A percentile compares a stretch with the other conserved stretches of the same genome.
These are phyloP conservation scores for Sphaeridia pumilis DNA, from an alignment of 2,888 invertebrate species.

Conservation along the genomic window DNA sequence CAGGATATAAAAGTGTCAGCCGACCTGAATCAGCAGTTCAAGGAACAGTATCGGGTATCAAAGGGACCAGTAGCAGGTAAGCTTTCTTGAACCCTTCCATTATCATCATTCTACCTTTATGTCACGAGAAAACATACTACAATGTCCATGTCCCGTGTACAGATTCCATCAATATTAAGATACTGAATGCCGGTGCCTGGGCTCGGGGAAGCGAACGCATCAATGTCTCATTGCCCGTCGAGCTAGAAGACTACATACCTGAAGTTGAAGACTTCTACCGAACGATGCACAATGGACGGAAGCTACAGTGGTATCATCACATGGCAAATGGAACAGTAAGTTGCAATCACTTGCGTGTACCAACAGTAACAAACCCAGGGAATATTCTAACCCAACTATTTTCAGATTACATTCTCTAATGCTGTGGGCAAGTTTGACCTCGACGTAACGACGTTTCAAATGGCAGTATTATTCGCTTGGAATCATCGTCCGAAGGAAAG, in stretches of 20 bases:
- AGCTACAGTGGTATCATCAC: slow-evolving; percentile 97
- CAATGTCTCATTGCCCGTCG: slow-evolving; percentile 88
- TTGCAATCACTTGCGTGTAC: slow-evolving; percentile 12
- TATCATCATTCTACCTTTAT: neutral
- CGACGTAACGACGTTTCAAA: slow-evolving; percentile 98
- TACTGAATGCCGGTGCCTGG: slow-evolving; percentile 98
- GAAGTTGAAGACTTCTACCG: slow-evolving; percentile 98
- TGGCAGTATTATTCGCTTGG: slow-evolving; percentile 98
- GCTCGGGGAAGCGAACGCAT: slow-evolving; percentile 87
- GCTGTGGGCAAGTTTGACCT: slow-evolving; percentile 87
- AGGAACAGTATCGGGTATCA: slow-evolving; percentile 58
- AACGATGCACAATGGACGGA: slow-evolving; percentile 92
- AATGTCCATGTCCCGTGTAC: slow-evolving; percentile 41
- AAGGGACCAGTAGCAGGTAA: slow-evolving; percentile 49
- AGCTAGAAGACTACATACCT: slow-evolving; percentile 96
- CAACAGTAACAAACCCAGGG: neutral
- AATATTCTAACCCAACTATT: too few relatives aligned
- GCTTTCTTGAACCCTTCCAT: slow-evolving; percentile 6
- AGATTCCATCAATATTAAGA: slow-evolving; percentile 94
- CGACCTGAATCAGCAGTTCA: slow-evolving; percentile 88
- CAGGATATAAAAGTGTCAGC: slow-evolving; percentile 97
- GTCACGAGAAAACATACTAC: too few relatives aligned
- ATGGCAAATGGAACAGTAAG: slow-evolving; percentile 93
- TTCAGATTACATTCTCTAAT: slow-evolving; percentile 79
- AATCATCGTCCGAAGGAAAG: slow-evolving; percentile 88